A percentile compares a stretch with the other conserved stretches of the same genome.
phyloP scores from a whole-genome alignment of 2,888 invertebrate genomes.

The Caenorhabditis zanzibari region DNA sequence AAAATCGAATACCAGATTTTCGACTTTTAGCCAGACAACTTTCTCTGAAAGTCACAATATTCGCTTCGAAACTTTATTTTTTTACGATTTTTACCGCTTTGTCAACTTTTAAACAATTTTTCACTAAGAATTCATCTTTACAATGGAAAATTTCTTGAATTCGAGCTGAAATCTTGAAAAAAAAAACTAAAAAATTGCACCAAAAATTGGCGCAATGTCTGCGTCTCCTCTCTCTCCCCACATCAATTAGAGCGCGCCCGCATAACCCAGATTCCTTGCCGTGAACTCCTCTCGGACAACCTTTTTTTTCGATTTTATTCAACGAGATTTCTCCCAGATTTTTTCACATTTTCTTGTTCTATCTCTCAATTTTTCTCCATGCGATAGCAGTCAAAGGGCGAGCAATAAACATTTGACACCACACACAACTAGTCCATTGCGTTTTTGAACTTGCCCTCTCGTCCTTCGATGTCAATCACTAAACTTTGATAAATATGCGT shows the following conservation, averaged over 20 bases:
- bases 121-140: no score
- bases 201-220: slow-evolving; percentile 7
- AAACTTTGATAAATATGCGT: slow-evolving; percentile 27
- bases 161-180: no score
- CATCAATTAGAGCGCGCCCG: slow-evolving; percentile 8
- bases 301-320: slow-evolving; percentile 32
- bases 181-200: not conserved
- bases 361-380: slow-evolving; percentile 5
- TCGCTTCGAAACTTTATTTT: no score
- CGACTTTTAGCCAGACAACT: no score
- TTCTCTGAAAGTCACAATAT: no score
- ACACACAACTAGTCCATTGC: slow-evolving; percentile 6
- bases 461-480: slow-evolving; percentile 23
- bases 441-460: slow-evolving; percentile 38
- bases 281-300: slow-evolving; percentile 48
- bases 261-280: not conserved
- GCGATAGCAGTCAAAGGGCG: not conserved
- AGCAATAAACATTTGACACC: slow-evolving; percentile 56
- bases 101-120: no score
- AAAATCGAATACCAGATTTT: not conserved
- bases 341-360: slow-evolving; percentile 12
- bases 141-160: no score
- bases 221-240: not conserved
- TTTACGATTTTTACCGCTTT: no score
- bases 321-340: slow-evolving; percentile 5